Evolutionary conservation across 1,140 invertebrate species (phyloP), one percentile per base, ranked within the genome.

Genomic region (Drosophila obscura): DNA sequence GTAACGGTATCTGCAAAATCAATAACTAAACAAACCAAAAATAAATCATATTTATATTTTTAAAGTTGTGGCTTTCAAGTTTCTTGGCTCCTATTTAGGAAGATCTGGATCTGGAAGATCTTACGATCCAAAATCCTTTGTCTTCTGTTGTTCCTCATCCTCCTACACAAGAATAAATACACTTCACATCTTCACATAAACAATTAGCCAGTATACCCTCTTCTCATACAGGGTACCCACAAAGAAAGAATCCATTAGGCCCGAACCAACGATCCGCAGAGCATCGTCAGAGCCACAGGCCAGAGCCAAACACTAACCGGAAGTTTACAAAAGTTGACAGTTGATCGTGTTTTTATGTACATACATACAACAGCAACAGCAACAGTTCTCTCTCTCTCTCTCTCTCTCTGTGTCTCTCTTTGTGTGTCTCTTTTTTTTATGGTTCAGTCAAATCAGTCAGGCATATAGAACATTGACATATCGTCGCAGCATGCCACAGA

Each of bases 381-480:
- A 69, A 45, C 64, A 26, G 56, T 58, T 13, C 4, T 4, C 11
- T 39, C 58, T 13, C 19, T 60, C 24, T 53, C 19, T 39, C n/a
- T 51, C 28, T 50, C 0, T 35, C 8, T 35, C 31, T 35, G 0
- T 28, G 0, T 7, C 28, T 7, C 7, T 35, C 0, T 35, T 0
- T 35, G 8, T 35, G 31, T 35, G 31, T 39, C 35, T 39, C 35
- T 43, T 66, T 62, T 62, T 62, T 80, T 67, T 64, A 68, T 64
- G 49, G 67, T 43, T 66, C 48, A 68, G 58, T 26, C 46, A 56
- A 71, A 62, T 78, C 82, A 85, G 74, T 85, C 69, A 88, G 65
- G 78, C 82, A 82, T 82, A 75, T 78, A 85, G 83, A 63, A 72
- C 82, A 88, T 88, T 85, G 82, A 88, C 82, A 85, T 85, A 85